These are phyloP conservation scores for Forbesichthys papilliferus DNA, from an alignment of 2,113 vertebrate species.

Conservation along the genomic window DNA sequence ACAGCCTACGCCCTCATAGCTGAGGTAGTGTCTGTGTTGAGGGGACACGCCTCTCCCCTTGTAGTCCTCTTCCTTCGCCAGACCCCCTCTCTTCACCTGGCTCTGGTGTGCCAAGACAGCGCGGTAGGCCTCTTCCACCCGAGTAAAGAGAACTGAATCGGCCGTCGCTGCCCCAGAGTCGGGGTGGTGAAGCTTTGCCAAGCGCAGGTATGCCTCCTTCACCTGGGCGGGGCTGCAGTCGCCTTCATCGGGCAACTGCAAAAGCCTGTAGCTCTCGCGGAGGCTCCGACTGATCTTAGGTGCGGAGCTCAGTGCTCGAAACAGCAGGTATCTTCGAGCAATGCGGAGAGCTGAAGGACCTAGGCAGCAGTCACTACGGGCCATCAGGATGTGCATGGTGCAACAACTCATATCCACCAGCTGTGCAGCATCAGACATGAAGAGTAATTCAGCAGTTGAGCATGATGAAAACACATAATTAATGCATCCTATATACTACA, in stretches of 20 bases:
- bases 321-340: neutral
- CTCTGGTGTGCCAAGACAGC: constrained; percentile 77
- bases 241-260: constrained; percentile 65
- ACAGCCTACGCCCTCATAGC: constrained; percentile 87
- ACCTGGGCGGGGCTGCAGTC: constrained; percentile 71
- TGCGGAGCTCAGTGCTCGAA: constrained; percentile 41
- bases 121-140: constrained; percentile 87
- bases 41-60: constrained; percentile 75
- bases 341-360: constrained; percentile 12
- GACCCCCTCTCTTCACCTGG: constrained; percentile 36
- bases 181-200: constrained; percentile 92
- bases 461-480: too few species aligned
- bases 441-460: too few species aligned
- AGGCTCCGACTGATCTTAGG: constrained; percentile 51
- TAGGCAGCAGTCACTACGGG: neutral
- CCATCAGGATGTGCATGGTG: constrained; percentile 28
- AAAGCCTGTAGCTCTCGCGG: constrained; percentile 68
- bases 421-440: neutral
- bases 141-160: constrained; percentile 79
- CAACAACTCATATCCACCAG: constrained; percentile 48
- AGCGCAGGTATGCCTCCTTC: constrained; percentile 81
- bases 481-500: too few species aligned
- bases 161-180: constrained; percentile 82
- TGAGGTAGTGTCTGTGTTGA: constrained; percentile 92
- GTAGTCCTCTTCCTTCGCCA: constrained; percentile 63